Percentiles rank a stretch among this genome's conserved stretches.
These are phyloP conservation scores for Onychomys leucogaster DNA, from an alignment of 2,797 vertebrate genomes.

Conservation along the genomic window DNA sequence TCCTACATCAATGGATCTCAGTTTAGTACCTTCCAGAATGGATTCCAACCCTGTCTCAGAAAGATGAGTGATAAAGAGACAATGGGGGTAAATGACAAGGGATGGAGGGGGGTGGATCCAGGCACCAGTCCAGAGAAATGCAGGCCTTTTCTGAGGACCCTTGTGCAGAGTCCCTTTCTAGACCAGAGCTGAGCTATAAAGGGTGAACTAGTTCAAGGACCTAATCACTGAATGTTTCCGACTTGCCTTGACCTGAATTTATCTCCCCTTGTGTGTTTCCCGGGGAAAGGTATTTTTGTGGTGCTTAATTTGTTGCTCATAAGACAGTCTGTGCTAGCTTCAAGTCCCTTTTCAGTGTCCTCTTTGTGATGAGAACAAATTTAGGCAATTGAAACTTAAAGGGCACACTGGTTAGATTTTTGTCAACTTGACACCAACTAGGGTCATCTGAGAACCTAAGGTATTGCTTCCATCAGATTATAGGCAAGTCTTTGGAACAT, in stretches of 20 bases:
- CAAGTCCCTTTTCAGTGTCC: background rate
- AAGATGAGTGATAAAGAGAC: background rate
- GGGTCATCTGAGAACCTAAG: background rate
- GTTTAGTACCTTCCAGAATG: background rate
- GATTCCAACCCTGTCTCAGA: background rate
- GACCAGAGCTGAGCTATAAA: background rate
- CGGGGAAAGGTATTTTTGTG: conserved; percentile 45
- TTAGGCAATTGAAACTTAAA: background rate
- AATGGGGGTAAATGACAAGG: background rate
- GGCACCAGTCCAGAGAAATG: background rate
- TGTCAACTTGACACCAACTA: background rate
- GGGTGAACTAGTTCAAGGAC: background rate
- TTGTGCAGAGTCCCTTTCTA: background rate
- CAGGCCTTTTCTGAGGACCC: background rate
- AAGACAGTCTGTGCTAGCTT: background rate
- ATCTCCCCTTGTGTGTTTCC: conserved; percentile 39
- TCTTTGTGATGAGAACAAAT: background rate
- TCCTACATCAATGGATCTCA: background rate
- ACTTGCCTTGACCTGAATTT: conserved; percentile 58
- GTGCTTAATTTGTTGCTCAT: conserved; percentile 41
- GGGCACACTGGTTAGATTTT: background rate
- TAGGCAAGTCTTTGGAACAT: background rate
- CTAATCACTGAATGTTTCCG: conserved; percentile 35
- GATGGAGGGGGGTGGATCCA: background rate
- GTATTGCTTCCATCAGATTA: background rate